These are phyloP conservation scores for Myotis lucifugus DNA, from an alignment of 2,113 vertebrate genomes.

Conservation along the genomic window DNA sequence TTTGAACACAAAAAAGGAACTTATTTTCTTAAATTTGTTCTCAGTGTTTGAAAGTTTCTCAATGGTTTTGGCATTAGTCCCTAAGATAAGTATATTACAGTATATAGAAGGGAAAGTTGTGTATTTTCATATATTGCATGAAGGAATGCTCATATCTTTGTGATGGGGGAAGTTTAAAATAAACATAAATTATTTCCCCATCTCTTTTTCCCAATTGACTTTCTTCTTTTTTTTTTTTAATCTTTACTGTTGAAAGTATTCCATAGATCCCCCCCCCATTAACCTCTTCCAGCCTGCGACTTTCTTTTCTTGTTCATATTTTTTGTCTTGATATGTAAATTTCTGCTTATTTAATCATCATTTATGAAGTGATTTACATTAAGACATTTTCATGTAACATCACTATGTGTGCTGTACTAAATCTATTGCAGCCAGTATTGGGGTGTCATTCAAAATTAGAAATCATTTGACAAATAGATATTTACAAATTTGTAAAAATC, in stretches of 20 bases:
- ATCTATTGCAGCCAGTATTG: not conserved
- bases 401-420: not conserved
- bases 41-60: constrained; percentile 49
- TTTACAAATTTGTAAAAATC: not conserved
- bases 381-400: constrained; percentile 41
- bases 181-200: not conserved
- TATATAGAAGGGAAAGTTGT: constrained; percentile 12
- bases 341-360: constrained; percentile 37
- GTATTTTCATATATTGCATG: not conserved
- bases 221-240: not conserved
- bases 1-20: constrained; percentile 30
- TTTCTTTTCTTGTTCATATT: constrained; percentile 31
- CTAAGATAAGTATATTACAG: constrained; percentile 22
- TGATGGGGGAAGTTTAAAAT: not conserved
- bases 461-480: not conserved
- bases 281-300: too few species aligned
- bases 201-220: not conserved
- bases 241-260: too few species aligned
- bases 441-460: constrained; percentile 29
- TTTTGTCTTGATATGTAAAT: constrained; percentile 1
- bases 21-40: constrained; percentile 8
- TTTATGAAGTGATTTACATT: constrained; percentile 21
- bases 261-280: too few species aligned
- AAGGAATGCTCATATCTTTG: not conserved
- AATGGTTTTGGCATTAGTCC: constrained; percentile 34